Percentiles rank a stretch among this genome's conserved stretches.
These are phyloP conservation scores for Passer domesticus DNA, from an alignment of 2,113 vertebrate species.

Conservation along the genomic window DNA sequence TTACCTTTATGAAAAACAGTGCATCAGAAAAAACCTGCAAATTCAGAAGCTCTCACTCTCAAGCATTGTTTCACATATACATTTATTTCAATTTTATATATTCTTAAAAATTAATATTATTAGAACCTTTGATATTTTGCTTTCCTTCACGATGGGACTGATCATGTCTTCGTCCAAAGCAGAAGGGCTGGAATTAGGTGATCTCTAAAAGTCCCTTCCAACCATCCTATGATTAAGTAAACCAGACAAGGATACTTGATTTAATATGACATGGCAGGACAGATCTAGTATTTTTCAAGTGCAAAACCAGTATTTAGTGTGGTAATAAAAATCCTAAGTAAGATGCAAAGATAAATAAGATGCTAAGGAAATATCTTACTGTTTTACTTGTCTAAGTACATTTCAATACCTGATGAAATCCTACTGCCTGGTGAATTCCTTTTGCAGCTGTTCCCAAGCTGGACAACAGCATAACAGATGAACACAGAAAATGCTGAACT, in stretches of 20 bases:
- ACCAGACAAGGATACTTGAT: not conserved
- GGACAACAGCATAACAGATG: not conserved
- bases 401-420: not conserved
- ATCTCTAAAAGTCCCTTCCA: not conserved
- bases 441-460: not conserved
- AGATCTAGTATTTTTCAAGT: not conserved
- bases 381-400: not conserved
- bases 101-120: not conserved
- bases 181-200: not conserved
- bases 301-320: not conserved
- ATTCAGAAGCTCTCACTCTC: not conserved
- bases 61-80: not conserved
- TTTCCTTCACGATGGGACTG: not conserved
- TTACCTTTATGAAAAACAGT: not conserved
- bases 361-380: not conserved
- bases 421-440: not conserved
- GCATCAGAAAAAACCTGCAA: not conserved
- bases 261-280: not conserved
- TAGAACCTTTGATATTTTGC: not conserved
- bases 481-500: not conserved
- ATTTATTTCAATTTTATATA: not conserved
- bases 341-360: not conserved
- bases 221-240: not conserved
- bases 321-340: not conserved
- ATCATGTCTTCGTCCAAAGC: not conserved